Base-by-base conservation (phyloP, 2,113 vertebrate genomes). In the Dascyllus trimaculatus region DNA sequence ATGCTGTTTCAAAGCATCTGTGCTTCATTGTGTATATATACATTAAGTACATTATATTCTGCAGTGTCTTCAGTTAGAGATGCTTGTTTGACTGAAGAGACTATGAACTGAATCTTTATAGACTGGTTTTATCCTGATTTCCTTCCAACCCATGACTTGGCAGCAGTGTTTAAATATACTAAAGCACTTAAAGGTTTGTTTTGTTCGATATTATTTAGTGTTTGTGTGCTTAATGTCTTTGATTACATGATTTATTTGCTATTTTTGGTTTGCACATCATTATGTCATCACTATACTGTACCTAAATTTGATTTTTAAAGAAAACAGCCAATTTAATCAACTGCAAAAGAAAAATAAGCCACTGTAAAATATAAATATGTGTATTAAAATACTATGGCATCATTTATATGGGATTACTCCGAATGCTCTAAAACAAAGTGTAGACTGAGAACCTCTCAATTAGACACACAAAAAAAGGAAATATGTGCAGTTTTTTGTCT, bases 401-500 rank as follows among this genome's bases (percentile, higher is more conserved):
- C 17, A 40, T 79, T 82, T 70, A 4, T 15, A 4, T n/a, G 48
- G 22, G 40, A 74, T 71, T 21, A 70, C 24, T 78, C 22, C 21
- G 59, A 10, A 49, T 58, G 67, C 40, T 81, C 65, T 75, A 65
- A 78, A 76, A 80, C 11, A 26, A 70, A 67, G 60, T 48, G 22
- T 38, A 52, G n/a, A 73, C 49, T 74, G 40, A 78, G 66, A 25
- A 78, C 4, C 1, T 67, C 48, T 54, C 0, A 24, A 65, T 86
- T 71, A 61, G 19, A 85, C 35, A 58, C 7, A n/a, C n/a, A n/a
- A n/a, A 57, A 68, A 88, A 76, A 71, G 51, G 70, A 84, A 80
- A 52, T 62, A 75, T 74, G 73, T 69, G 66, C 53, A 90, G 67
- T 63, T 71, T 75, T 64, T 56, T 71, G 57, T 70, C 61, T 65